Evolutionary conservation across 2,797 vertebrate species (phyloP).

Genomic region (Oceanodroma leucorhoa): DNA sequence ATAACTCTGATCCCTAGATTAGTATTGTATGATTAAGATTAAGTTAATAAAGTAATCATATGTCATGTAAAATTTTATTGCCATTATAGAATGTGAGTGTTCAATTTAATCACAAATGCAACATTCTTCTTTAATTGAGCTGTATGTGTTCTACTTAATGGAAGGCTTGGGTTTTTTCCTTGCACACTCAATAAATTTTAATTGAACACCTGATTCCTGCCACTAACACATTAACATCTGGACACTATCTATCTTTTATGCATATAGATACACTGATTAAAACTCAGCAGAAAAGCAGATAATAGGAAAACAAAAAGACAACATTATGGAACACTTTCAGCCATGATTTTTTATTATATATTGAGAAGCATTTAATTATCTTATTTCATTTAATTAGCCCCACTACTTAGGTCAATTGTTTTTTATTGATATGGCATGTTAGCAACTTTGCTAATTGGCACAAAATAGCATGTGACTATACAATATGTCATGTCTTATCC

Average conservation of each 20-base stretch:
- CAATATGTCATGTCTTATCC: not conserved
- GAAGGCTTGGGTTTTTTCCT: constrained; percentile 33
- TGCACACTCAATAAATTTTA: constrained; percentile 68
- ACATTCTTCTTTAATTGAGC: constrained; percentile 37
- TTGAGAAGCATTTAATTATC: constrained; percentile 75
- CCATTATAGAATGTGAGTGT: not conserved
- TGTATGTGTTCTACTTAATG: constrained; percentile 47
- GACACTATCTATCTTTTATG: constrained; percentile 52
- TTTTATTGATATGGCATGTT: constrained; percentile 70
- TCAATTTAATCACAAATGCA: constrained; percentile 38
- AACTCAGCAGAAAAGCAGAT: constrained; percentile 62
- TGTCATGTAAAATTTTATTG: not conserved
- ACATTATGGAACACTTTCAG: constrained; percentile 72
- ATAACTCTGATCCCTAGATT: constrained; percentile 10
- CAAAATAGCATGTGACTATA: constrained; percentile 50
- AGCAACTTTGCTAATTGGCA: constrained; percentile 69
- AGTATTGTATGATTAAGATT: constrained; percentile 38
- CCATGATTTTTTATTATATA: constrained; percentile 71
- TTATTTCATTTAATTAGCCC: constrained; percentile 76
- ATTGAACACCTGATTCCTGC: constrained; percentile 76
- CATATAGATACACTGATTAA: constrained; percentile 68
- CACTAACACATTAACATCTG: constrained; percentile 73
- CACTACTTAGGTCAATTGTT: constrained; percentile 69
- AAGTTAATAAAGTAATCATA: constrained; percentile 56
- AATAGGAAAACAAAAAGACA: constrained; percentile 69